These are phyloP conservation scores for Synanceia verrucosa DNA, from an alignment of 2,797 vertebrate genomes.

Conservation along the genomic window DNA sequence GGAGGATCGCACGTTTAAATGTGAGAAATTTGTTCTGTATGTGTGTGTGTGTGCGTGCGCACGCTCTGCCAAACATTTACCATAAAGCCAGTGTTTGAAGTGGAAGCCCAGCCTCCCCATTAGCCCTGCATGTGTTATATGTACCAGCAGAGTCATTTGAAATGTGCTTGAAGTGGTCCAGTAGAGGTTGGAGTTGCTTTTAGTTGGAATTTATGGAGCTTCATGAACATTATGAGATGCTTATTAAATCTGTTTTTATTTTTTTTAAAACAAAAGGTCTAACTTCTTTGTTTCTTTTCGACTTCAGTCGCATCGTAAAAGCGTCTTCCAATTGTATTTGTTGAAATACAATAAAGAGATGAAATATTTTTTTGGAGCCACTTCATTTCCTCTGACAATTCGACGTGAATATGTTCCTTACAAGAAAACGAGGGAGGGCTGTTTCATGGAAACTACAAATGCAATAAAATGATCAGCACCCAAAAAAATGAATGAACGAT, in stretches of 20 bases:
- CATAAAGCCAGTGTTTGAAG: slow-evolving; percentile 82
- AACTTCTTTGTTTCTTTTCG: slow-evolving; percentile 41
- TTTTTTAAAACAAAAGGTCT: slow-evolving; percentile 8
- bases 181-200: slow-evolving; percentile 57
- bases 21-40: slow-evolving; percentile 72
- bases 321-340: slow-evolving; percentile 16
- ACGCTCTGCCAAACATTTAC: slow-evolving; percentile 75
- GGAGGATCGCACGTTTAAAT: slow-evolving; percentile 75
- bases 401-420: not conserved
- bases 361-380: not conserved
- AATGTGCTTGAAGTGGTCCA: slow-evolving; percentile 71
- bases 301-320: slow-evolving; percentile 19
- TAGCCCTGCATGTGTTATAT: slow-evolving; percentile 70
- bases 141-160: slow-evolving; percentile 67
- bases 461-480: slow-evolving; percentile 13
- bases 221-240: slow-evolving; percentile 59
- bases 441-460: slow-evolving; percentile 16
- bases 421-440: slow-evolving; percentile 10
- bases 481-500: slow-evolving; percentile 3
- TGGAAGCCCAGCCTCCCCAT: slow-evolving; percentile 72
- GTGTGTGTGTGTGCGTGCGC: slow-evolving; percentile 1
- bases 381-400: slow-evolving; percentile 11
- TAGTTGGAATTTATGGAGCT: slow-evolving; percentile 57
- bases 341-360: slow-evolving; percentile 15
- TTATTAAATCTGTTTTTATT: slow-evolving; percentile 39